Conservation (phyloP, 35 echinoderm and acorn worm species). For the Apostichopus parvimensis region DNA sequence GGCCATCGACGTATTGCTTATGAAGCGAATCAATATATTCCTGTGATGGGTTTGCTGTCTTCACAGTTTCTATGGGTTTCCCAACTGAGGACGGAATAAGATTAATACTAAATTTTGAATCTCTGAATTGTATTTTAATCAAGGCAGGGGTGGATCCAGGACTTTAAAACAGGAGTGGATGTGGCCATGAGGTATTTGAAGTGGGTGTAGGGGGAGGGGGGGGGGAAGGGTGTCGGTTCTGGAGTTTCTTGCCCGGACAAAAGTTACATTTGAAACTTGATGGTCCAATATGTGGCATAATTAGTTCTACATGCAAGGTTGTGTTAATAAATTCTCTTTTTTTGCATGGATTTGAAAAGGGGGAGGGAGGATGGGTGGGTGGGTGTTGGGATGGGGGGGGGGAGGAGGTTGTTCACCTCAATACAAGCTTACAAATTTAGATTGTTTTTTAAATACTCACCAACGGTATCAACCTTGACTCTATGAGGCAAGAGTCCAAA, state of each 20-base stretch:
- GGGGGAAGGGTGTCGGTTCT: not conserved
- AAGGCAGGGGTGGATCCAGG: no score
- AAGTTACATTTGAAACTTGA: no score
- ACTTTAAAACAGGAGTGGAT: not conserved
- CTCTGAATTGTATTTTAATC: no score
- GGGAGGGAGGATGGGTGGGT: not conserved
- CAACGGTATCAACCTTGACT: conserved; percentile 73
- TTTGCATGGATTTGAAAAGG: no score
- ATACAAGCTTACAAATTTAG: not conserved
- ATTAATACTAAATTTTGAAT: not conserved
- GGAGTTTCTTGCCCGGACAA: not conserved
- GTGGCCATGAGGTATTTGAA: not conserved
- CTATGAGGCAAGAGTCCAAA: conserved; percentile 81
- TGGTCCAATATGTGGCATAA: no score
- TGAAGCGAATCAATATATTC: conserved; percentile 75
- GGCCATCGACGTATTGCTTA: conserved; percentile 55
- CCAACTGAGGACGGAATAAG: conserved; percentile 66
- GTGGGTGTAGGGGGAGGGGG: not conserved
- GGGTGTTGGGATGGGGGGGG: no score
- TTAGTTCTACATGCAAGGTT: no score
- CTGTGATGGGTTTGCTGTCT: conserved; percentile 56
- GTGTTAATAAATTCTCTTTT: no score
- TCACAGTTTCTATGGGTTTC: conserved; percentile 72
- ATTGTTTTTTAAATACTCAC: conserved; percentile 39
- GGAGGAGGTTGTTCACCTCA: not conserved